Conservation (phyloP, 2,888 invertebrate species). For the Drosophila conformis region DNA sequence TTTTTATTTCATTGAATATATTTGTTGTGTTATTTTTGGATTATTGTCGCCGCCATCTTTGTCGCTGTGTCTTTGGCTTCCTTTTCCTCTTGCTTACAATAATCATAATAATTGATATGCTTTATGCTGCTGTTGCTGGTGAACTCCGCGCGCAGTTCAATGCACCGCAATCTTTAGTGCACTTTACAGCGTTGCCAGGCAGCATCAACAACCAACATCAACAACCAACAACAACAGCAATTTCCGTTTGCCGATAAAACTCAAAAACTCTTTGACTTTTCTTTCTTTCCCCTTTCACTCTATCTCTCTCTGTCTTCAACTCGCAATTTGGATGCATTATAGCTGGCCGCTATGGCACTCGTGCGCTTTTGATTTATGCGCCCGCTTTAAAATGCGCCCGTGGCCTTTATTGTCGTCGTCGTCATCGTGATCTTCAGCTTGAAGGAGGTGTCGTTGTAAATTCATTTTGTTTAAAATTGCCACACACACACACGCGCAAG, state of each 20-base stretch:
- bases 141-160: slow-evolving; percentile 55
- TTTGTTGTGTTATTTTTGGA: slow-evolving; percentile 50
- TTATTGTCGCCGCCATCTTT: slow-evolving; percentile 30
- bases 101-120: slow-evolving; percentile 69
- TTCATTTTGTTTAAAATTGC: slow-evolving; percentile 52
- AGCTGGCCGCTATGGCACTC: slow-evolving; percentile 43
- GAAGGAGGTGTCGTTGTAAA: slow-evolving; percentile 53
- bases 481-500: slow-evolving; percentile 22
- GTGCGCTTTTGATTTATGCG: slow-evolving; percentile 60
- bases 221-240: slow-evolving; percentile 35
- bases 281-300: not conserved
- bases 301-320: not conserved
- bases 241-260: slow-evolving; percentile 63
- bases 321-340: not conserved
- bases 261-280: slow-evolving; percentile 20
- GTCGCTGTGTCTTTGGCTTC: slow-evolving; percentile 21
- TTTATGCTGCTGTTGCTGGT: slow-evolving; percentile 23
- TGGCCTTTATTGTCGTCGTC: slow-evolving; percentile 38
- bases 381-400: slow-evolving; percentile 41
- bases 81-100: slow-evolving; percentile 47
- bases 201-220: slow-evolving; percentile 37
- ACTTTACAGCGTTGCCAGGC: slow-evolving; percentile 23
- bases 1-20: slow-evolving; percentile 15
- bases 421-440: slow-evolving; percentile 38
- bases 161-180: slow-evolving; percentile 46